A percentile compares a stretch with the other conserved stretches of the same genome.
These are phyloP conservation scores for Nyctibius bracteatus DNA, from an alignment of 2,113 vertebrate species.

Conservation along the genomic window DNA sequence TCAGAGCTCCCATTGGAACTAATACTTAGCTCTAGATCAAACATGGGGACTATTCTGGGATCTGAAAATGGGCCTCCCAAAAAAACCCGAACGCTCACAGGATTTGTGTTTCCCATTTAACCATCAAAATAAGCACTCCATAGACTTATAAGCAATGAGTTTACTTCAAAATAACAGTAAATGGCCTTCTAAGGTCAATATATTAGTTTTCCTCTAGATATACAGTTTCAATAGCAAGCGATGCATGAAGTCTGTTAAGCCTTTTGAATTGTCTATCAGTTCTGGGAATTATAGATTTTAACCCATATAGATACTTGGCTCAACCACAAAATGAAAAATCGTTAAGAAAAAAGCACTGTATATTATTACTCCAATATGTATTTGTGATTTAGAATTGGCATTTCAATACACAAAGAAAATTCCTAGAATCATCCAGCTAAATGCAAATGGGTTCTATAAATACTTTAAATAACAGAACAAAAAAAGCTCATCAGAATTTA, in stretches of 20 bases:
- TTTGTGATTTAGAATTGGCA: conserved; percentile 14
- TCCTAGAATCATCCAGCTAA: background rate
- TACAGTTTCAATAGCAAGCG: conserved; percentile 57
- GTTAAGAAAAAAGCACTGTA: conserved; percentile 46
- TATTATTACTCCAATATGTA: conserved; percentile 51
- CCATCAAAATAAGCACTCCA: background rate
- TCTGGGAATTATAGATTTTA: conserved; percentile 70
- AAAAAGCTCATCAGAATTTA: conserved; percentile 14
- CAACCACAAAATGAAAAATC: conserved; percentile 64
- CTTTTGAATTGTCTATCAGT: conserved; percentile 67
- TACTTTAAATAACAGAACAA: background rate
- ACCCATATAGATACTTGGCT: conserved; percentile 64
- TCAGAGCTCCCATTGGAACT: background rate
- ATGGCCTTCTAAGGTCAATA: conserved; percentile 51
- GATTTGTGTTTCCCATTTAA: background rate
- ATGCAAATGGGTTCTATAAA: conserved; percentile 41
- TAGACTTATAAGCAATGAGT: background rate
- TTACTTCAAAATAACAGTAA: conserved; percentile 45
- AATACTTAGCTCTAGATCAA: conserved; percentile 9
- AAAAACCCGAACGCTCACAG: background rate
- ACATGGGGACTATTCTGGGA: background rate
- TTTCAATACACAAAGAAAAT: conserved; percentile 45
- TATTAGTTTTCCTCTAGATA: conserved; percentile 55
- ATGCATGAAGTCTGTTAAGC: conserved; percentile 54
- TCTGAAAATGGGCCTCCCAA: background rate